Evolutionary conservation across 2,113 vertebrate species (phyloP), one percentile per base, ranked within the genome.

Genomic region (Beaufortia kweichowensis): DNA sequence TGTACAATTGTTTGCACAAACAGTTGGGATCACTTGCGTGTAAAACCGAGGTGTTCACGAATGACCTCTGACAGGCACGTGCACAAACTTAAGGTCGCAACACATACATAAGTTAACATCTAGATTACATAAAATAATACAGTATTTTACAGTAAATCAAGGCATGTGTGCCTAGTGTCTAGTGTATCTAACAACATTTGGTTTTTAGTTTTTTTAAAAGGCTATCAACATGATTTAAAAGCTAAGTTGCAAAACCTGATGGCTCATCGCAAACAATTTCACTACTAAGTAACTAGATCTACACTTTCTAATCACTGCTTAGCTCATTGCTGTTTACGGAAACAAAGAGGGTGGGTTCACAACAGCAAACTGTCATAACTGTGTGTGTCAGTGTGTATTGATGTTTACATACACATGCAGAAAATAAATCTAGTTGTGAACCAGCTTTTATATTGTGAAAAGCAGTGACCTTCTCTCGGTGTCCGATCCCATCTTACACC

Each of bases 321-420:
- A n/a, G 74, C 48, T 65, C 61, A 56, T n/a, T 21, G 29, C 26
- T 26, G 39, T 55, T 76, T 50, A 50, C 60, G n/a, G 61, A 81
- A 53, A 71, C 71, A 31, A 74, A 59, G 83, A 85, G 81, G 86
- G 85, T 85, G 46, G 46, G 83, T 84, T 83, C 83, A 65, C 56
- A n/a, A 41, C 75, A 35, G 23, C 67, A 56, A 43, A 1, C 21
- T 66, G 28, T 82, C 62, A 79, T 84, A 76, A 65, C 14, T 79
- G 43, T 75, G 72, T 82, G 64, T 76, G 59, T 70, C 79, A 79
- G 26, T 66, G 60, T 78, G 79, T 61, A 59, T 82, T 76, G 84
- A 80, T 87, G 82, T 85, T 82, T 75, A 81, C 63, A 73, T 60
- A 73, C 56, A 61, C 56, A 74, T 66, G 63, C 29, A 67, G 55